Conservation (phyloP, 2,888 invertebrate species). For the Drosophila rellima region DNA sequence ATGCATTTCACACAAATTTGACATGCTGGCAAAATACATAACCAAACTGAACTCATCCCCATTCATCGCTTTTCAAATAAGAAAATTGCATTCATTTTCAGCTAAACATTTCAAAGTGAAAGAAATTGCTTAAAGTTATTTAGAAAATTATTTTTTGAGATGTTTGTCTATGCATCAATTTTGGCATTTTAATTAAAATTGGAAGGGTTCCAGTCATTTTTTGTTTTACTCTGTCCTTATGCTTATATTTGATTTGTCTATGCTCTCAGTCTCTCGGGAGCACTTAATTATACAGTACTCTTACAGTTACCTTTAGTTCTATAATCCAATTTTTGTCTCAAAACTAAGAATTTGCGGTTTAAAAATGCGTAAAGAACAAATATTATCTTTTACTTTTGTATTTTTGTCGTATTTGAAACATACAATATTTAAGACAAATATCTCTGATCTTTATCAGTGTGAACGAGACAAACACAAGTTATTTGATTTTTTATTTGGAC, state of each 20-base stretch:
- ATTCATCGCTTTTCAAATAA: conserved; percentile 1
- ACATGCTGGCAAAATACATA: conserved; percentile 50
- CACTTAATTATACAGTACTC: neutral
- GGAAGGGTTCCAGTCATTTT: neutral
- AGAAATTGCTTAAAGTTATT: neutral
- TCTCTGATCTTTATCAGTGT: no score
- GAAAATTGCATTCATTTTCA: conserved; percentile 13
- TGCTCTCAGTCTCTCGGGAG: neutral
- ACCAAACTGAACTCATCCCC: conserved; percentile 10
- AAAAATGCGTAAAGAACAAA: no score
- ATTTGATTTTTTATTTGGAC: no score
- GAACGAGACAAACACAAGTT: no score
- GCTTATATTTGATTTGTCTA: neutral
- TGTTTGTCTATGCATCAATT: neutral
- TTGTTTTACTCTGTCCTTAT: neutral
- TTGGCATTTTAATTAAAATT: neutral
- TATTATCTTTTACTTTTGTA: no score
- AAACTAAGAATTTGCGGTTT: no score
- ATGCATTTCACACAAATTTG: conserved; percentile 67
- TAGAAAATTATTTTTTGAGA: neutral
- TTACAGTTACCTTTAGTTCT: no score
- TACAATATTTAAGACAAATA: no score
- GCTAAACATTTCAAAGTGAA: neutral
- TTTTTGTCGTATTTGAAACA: no score
- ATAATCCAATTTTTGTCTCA: no score